Evolutionary conservation across 2,113 vertebrate species (phyloP), one percentile per base, ranked within the genome.

Genomic region (Scytalopus superciliaris): DNA sequence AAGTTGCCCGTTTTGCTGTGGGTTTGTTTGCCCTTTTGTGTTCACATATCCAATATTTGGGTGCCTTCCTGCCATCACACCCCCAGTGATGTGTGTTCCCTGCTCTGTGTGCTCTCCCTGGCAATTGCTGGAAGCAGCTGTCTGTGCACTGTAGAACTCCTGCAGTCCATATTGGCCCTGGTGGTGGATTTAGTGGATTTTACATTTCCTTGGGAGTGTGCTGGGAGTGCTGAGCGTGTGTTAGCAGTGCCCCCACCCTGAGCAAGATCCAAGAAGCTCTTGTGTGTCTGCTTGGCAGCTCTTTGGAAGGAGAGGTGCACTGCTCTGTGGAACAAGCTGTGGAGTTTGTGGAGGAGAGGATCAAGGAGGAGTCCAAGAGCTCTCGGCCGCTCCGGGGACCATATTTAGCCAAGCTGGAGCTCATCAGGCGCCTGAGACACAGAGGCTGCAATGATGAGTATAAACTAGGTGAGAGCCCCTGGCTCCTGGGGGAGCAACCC

Each of bases 261-360:
- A 12, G 72, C 55, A 13, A 44, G 50, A 47, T 44, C 19, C n/a
- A 37, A 27, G n/a, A 66, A 15, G 24, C 21, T 80, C 50, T 73
- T 81, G 19, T 89, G 18, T 89, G 10, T 90, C 37, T 96, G 85
- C 30, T 42, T 64, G 19, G 33, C 96, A 99, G 99, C 94, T 99
- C 98, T 81, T 87, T 98, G 68, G 99, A 99, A 94, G 99, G 99
- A 23, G 97, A 98, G 35, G 99, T 99, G 5, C 99, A 99, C 94
- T 98, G 98, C 94, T 98, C 98, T 17, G 94, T 98, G 92, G 98
- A 98, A 45, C 98, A 99, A 57, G 99, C 98, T 75, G 97, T 99
- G 95, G 97, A 76, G n/a, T 99, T 99, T 74, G 98, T 99, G 90
- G 98, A 99, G 93, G 98, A 99, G 55, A 97, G 98, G 45, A 98